Evolutionary conservation across 2,888 invertebrate genomes (phyloP).

Genomic region (Trissolcus brochymenae): DNA sequence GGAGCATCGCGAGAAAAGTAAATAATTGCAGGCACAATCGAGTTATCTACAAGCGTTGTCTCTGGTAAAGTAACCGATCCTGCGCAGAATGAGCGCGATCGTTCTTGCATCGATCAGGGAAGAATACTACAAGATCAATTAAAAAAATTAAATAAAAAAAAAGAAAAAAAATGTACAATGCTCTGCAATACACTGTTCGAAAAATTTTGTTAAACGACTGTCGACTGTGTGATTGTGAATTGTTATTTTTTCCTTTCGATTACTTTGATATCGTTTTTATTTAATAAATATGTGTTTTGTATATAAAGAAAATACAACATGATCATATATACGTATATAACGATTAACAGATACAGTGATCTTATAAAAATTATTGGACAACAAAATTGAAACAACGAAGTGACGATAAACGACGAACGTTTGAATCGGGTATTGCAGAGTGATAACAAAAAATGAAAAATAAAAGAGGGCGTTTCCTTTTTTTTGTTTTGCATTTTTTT

Average conservation of each 20-base stretch:
- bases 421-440: conserved; percentile 56
- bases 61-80: conserved; percentile 47
- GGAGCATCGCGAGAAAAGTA: conserved; percentile 72
- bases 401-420: conserved; percentile 28
- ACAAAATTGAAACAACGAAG: conserved; percentile 24
- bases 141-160: conserved; percentile 10
- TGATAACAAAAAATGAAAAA: conserved; percentile 40
- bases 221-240: conserved; percentile 1
- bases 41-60: conserved; percentile 69
- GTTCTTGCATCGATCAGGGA: conserved; percentile 56
- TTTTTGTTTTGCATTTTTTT: not conserved
- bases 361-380: conserved; percentile 1
- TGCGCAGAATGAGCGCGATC: conserved; percentile 60
- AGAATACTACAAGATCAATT: conserved; percentile 48
- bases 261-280: conserved; percentile 14
- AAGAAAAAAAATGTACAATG: conserved; percentile 19
- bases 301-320: conserved; percentile 20
- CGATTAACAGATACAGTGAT: conserved; percentile 16
- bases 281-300: conserved; percentile 11
- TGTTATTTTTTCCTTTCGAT: not conserved
- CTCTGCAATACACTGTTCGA: conserved; percentile 58
- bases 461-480: conserved; percentile 29
- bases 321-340: conserved; percentile 26
- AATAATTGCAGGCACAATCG: conserved; percentile 76
- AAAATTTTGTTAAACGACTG: conserved; percentile 2